Evolutionary conservation across 2,888 invertebrate genomes (phyloP), one percentile per base, ranked within the genome.

Genomic region (Ametastegia equiseti): DNA sequence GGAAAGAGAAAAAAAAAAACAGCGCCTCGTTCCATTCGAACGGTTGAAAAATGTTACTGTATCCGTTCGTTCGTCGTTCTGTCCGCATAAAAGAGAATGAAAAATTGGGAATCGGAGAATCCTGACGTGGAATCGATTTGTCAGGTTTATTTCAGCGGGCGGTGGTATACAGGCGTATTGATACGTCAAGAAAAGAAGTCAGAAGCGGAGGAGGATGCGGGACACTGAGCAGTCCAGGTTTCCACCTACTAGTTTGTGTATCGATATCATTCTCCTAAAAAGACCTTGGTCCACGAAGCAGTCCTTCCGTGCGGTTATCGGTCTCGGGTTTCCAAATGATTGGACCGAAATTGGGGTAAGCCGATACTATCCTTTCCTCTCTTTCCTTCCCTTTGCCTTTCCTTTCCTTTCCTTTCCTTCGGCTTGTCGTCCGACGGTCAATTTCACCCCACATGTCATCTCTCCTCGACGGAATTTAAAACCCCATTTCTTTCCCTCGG

Each of bases 341-440:
- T 91, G 91, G 90, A 90, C 89, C 89, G 86, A 89, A 91, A 91
- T 91, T 90, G 91, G 90, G 90, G 91, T 91, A 91, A 91, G 90
- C 88, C 88, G 91, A 91, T 91, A 90, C 89, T 86, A 77, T 19
- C 42, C 5, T 71, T 23, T 23, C 36, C 45, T 6, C n/a, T 2
- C 15, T 27, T 27, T 47, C 19, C 36, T n/a, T 65, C 7, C 36
- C 23, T 63, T 30, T n/a, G 11, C 11, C 5, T 54, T 27, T 60
- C 27, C 23, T 60, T 27, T 60, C 15, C 15, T 60, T 60, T 30
- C 23, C 30, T 60, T 27, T 27, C 15, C 60, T 27, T 60, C 13
- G 5, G 2, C 30, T 54, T 4, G 4, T 30, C 39, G 15, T n/a
- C 30, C 75, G 50, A 54, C 75, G 75, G 75, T 75, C 75, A 75